These are phyloP conservation scores for Piscicola geometra DNA, from an alignment of 2,888 invertebrate genomes.

Conservation along the genomic window DNA sequence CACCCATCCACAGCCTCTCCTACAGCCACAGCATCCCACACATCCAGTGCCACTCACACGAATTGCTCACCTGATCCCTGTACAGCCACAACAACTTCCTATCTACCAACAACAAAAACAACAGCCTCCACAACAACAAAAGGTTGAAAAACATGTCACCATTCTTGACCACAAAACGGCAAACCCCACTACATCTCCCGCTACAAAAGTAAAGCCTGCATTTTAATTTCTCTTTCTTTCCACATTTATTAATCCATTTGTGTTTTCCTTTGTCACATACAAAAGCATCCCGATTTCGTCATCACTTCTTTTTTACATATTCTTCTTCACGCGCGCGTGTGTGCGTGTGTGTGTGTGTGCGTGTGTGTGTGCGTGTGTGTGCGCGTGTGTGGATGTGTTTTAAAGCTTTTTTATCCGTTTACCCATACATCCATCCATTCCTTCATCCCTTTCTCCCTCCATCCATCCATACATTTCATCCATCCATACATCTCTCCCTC, in stretches of 20 bases:
- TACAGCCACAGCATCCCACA: neutral
- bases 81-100: neutral
- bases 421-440: slow-evolving; percentile 8
- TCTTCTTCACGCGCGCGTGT: no score
- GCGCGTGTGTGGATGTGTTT: no score
- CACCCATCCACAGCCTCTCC: neutral
- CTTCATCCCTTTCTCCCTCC: slow-evolving; percentile 4
- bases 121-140: neutral
- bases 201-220: neutral
- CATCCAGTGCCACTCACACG: neutral
- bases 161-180: neutral
- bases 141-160: neutral
- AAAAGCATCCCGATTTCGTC: no score
- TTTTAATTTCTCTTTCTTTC: no score
- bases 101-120: no score
- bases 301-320: no score
- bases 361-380: no score
- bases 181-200: neutral
- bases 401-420: no score
- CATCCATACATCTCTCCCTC: neutral
- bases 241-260: neutral
- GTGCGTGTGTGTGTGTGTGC: no score
- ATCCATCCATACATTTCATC: slow-evolving; percentile 17
- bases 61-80: neutral
- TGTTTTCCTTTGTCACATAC: neutral